Conservation (phyloP, 2,888 invertebrate species). For the Apodemia duryi region DNA sequence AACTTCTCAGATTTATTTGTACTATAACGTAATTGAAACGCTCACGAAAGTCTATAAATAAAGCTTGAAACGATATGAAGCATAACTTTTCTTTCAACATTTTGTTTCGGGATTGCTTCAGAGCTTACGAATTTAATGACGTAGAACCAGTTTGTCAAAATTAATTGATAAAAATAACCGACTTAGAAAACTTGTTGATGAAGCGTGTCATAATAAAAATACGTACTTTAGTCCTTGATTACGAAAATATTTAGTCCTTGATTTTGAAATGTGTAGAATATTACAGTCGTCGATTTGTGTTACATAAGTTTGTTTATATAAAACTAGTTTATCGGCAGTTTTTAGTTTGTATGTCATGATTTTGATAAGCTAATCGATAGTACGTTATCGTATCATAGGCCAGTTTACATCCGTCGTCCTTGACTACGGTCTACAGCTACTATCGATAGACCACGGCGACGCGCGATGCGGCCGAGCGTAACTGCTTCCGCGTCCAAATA, state of each 20-base stretch:
- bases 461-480: constrained; percentile 52
- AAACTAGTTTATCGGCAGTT: constrained; percentile 10
- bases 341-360: constrained; percentile 16
- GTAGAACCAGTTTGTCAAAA: not conserved
- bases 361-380: constrained; percentile 30
- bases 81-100: not conserved
- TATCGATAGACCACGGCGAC: constrained; percentile 27
- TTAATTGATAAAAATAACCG: not conserved
- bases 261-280: not conserved
- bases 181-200: not conserved
- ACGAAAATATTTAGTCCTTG: not conserved
- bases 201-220: not conserved
- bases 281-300: not conserved
- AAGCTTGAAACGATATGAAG: not conserved
- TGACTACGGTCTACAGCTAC: constrained; percentile 48
- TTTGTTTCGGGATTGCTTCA: not conserved
- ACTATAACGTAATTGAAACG: not conserved
- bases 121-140: not conserved
- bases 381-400: constrained; percentile 45
- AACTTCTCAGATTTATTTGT: not conserved
- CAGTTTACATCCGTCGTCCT: constrained; percentile 54
- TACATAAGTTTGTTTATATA: constrained; percentile 10
- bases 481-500: constrained; percentile 59
- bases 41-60: not conserved
- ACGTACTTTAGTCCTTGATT: not conserved